Base-by-base conservation (phyloP, 2,113 vertebrate genomes). In the Solea senegalensis region DNA sequence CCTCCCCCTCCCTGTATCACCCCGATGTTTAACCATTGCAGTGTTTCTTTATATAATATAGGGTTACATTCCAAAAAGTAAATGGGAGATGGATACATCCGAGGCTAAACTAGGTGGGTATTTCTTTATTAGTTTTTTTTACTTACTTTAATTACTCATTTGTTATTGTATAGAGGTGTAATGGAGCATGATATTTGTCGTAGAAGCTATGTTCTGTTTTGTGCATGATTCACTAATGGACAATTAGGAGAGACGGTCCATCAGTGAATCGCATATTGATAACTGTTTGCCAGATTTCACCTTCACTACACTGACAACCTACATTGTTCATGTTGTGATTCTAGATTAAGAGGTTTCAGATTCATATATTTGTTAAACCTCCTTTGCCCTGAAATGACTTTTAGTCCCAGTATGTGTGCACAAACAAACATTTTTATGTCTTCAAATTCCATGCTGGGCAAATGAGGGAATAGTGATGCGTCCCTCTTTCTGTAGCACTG, bases 71-170 rank as follows among this genome's bases (percentile, higher is more conserved):
- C 97, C 98, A 92, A 99, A 99, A 98, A 99, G 98, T 96, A 99
- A 99, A 97, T 99, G 98, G 97, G 98, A 99, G 96, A 99, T 99
- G 97, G 98, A 99, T 94, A 99, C 98, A 68, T 99, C 98, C 88
- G 98, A 98, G 92, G 98, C 97, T 80, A 99, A 98, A 91, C 96
- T 99, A 80, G 98, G 98, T 99, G 94, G 93, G 98, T 97, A 89
- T 92, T 92, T 89, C 49, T 60, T 86, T 54, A 69, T 74, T 6
- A 40, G 40, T 1, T 21, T 21, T 21, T 21, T 21, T 55, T 7
- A 48, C 12, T 68, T 61, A 16, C 9, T 78, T 45, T 62, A 14
- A 9, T 64, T 13, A 65, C 8, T 43, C 2, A 63, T 16, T 53
- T 16, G 27, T 46, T 3, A 41, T 10, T 63, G 5, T 63, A 50